Conservation (phyloP, 2,888 invertebrate genomes). For the Protophormia terraenovae region DNA sequence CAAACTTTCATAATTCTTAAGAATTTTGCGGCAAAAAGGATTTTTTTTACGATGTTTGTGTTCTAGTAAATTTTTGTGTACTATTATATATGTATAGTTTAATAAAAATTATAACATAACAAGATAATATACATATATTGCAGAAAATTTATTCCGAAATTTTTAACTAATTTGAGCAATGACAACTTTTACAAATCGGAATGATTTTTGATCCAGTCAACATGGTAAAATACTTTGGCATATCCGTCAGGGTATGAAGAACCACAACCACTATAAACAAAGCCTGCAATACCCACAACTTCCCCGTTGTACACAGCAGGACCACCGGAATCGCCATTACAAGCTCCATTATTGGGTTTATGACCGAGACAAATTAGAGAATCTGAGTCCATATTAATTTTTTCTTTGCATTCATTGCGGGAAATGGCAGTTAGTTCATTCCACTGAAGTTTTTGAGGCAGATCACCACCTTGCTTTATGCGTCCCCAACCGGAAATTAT, state of each 20-base stretch:
- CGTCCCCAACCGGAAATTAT: slow-evolving; percentile 77
- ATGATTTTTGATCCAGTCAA: slow-evolving; percentile 74
- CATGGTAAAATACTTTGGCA: slow-evolving; percentile 73
- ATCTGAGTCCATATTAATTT: slow-evolving; percentile 69
- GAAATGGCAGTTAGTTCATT: slow-evolving; percentile 72
- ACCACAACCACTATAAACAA: slow-evolving; percentile 74
- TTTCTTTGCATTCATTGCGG: slow-evolving; percentile 57
- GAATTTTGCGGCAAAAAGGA: too few species aligned
- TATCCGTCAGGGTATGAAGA: slow-evolving; percentile 76
- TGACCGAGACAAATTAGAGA: slow-evolving; percentile 75
- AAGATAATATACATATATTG: too few species aligned
- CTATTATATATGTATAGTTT: too few species aligned
- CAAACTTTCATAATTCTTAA: too few species aligned
- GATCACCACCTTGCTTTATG: slow-evolving; percentile 69
- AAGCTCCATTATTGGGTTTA: slow-evolving; percentile 73
- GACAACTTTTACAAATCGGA: slow-evolving; percentile 59
- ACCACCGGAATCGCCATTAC: slow-evolving; percentile 77
- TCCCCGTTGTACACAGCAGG: slow-evolving; percentile 74
- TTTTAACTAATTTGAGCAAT: too few species aligned
- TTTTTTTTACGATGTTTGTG: too few species aligned
- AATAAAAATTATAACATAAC: too few species aligned
- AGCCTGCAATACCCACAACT: slow-evolving; percentile 76
- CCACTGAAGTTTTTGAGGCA: slow-evolving; percentile 74
- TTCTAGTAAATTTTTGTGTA: too few species aligned
- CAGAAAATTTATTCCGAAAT: too few species aligned